These are phyloP conservation scores for Cephus pulcher DNA, from an alignment of 2,888 invertebrate species.

Conservation along the genomic window DNA sequence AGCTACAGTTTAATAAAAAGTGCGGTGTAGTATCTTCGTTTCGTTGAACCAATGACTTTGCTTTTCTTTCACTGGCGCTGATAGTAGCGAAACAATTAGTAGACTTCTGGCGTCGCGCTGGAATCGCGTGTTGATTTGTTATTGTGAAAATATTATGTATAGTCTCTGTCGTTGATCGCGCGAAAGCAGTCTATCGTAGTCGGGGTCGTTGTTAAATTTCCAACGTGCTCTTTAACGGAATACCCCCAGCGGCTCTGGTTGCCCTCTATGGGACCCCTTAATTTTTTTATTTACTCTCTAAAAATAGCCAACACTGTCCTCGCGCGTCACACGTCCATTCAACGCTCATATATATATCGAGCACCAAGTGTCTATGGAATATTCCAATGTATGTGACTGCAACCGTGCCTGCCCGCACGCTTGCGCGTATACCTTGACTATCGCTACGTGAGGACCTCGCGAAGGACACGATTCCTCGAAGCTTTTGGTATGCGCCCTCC, in stretches of 20 bases:
- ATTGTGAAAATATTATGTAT: not conserved
- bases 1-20: not conserved
- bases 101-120: not conserved
- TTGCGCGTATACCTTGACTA: not conserved
- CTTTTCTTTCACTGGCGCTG: not conserved
- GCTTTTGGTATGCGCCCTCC: not conserved
- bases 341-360: not conserved
- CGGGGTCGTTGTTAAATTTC: not conserved
- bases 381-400: not conserved
- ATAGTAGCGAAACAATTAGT: not conserved
- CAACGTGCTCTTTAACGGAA: not conserved
- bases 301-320: not conserved
- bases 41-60: not conserved
- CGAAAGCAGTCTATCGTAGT: not conserved
- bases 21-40: not conserved
- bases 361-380: constrained; percentile 1
- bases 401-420: not conserved
- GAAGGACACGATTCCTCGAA: not conserved
- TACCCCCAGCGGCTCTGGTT: not conserved
- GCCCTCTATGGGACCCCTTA: constrained; percentile 32
- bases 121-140: not conserved
- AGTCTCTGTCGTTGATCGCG: not conserved
- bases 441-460: not conserved
- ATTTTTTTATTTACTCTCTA: constrained; percentile 44
- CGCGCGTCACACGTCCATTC: not conserved